phyloP scores from a whole-genome alignment of 2,797 vertebrate genomes.

The Chrysocyon brachyurus region DNA sequence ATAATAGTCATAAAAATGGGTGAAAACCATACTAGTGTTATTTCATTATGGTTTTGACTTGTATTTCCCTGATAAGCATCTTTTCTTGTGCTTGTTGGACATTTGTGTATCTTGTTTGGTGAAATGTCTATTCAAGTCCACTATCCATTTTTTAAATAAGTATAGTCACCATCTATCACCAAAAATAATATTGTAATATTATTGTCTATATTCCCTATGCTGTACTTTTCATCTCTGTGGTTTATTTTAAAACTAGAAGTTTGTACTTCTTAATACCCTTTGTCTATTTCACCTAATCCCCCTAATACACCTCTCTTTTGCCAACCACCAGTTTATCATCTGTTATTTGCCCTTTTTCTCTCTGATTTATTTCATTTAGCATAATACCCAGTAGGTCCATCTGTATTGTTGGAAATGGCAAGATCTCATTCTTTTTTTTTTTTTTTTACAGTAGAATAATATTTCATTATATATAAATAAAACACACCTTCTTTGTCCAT shows the following conservation, averaged over 20 bases:
- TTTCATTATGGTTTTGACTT: neutral
- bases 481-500: neutral
- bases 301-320: neutral
- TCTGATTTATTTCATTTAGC: neutral
- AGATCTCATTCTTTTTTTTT: neutral
- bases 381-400: neutral
- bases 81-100: neutral
- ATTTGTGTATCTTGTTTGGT: conserved; percentile 12
- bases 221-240: neutral
- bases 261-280: neutral
- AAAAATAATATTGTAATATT: neutral
- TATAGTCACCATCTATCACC: neutral
- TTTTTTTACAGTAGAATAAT: neutral
- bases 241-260: neutral
- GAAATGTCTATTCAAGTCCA: neutral
- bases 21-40: neutral
- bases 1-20: neutral
- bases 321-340: neutral
- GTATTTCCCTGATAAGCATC: neutral
- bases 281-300: neutral
- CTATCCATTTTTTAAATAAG: neutral
- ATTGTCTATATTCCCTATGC: neutral
- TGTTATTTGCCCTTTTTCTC: neutral
- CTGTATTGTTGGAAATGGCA: neutral
- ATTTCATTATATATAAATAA: neutral